Conservation (phyloP, 2,888 invertebrate species). For the Drosophila flavopinicola region DNA sequence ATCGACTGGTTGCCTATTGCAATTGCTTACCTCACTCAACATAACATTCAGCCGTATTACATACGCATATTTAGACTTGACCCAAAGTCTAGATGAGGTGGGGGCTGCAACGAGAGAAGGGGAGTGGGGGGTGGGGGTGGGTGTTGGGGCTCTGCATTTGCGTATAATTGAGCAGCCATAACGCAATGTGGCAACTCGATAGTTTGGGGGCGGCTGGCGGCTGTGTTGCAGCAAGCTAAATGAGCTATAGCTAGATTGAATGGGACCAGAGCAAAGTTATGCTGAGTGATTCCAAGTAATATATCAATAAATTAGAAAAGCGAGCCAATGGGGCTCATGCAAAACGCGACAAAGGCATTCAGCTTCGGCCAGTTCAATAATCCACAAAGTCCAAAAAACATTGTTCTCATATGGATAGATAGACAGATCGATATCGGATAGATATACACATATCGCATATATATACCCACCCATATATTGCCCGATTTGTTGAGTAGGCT, state of each 20-base stretch:
- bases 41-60: background rate
- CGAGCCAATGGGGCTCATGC: slow-evolving; percentile 56
- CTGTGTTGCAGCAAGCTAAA: slow-evolving; percentile 45
- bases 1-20: no score
- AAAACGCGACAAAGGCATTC: slow-evolving; percentile 42
- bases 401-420: slow-evolving; percentile 20
- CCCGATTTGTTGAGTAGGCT: slow-evolving; percentile 33
- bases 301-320: slow-evolving; percentile 83
- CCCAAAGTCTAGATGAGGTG: background rate
- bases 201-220: background rate
- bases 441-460: slow-evolving; percentile 2
- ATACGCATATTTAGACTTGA: background rate
- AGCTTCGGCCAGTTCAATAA: slow-evolving; percentile 60
- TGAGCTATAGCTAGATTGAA: slow-evolving; percentile 60
- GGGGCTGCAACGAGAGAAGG: background rate
- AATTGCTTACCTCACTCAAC: no score
- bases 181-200: slow-evolving; percentile 14
- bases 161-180: slow-evolving; percentile 32
- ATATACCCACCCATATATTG: slow-evolving; percentile 11
- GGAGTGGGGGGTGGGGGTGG: background rate
- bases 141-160: slow-evolving; percentile 18
- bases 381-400: slow-evolving; percentile 51
- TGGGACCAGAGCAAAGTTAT: slow-evolving; percentile 69
- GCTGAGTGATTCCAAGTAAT: slow-evolving; percentile 80
- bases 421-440: slow-evolving; percentile 15